These are phyloP conservation scores for Boleophthalmus pectinirostris DNA, from an alignment of 2,113 vertebrate genomes.

Conservation along the genomic window DNA sequence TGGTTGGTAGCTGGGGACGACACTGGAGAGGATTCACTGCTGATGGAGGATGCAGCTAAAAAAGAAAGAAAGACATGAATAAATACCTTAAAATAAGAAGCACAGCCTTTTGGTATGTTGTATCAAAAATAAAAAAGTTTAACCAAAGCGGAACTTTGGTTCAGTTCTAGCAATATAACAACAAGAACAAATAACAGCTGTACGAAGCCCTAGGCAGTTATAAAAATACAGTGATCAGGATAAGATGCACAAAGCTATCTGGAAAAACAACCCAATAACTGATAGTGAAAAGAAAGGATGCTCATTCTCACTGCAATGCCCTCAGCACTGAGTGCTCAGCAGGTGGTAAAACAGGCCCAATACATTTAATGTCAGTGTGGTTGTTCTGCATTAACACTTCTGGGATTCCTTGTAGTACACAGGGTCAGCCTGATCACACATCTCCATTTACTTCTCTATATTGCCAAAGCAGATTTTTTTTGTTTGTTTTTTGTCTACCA, in stretches of 20 bases:
- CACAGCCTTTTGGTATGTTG: neutral
- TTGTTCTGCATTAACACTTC: constrained; percentile 67
- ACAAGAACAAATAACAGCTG: constrained; percentile 29
- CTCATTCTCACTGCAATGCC: constrained; percentile 8
- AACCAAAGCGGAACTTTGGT: neutral
- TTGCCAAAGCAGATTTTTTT: constrained; percentile 22
- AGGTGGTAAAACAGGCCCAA: constrained; percentile 52
- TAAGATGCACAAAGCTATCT: constrained; percentile 47
- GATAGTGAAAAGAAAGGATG: constrained; percentile 9
- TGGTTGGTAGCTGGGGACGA: constrained; percentile 98
- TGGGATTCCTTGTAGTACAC: constrained; percentile 64
- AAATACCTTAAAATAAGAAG: constrained; percentile 1
- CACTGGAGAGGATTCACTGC: constrained; percentile 95
- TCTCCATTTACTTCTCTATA: constrained; percentile 47
- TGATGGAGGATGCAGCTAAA: constrained; percentile 90
- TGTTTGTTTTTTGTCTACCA: neutral
- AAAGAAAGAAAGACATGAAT: constrained; percentile 15
- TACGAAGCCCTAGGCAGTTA: constrained; percentile 32
- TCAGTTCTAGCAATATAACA: too few relatives aligned
- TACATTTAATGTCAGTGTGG: constrained; percentile 56
- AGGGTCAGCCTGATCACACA: constrained; percentile 69
- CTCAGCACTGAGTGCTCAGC: constrained; percentile 35
- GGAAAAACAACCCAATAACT: constrained; percentile 18
- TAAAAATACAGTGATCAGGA: constrained; percentile 61
- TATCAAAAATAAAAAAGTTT: neutral